phyloP scores from a whole-genome alignment of 2,888 invertebrate genomes.

The Agonopterix subpropinquella region DNA sequence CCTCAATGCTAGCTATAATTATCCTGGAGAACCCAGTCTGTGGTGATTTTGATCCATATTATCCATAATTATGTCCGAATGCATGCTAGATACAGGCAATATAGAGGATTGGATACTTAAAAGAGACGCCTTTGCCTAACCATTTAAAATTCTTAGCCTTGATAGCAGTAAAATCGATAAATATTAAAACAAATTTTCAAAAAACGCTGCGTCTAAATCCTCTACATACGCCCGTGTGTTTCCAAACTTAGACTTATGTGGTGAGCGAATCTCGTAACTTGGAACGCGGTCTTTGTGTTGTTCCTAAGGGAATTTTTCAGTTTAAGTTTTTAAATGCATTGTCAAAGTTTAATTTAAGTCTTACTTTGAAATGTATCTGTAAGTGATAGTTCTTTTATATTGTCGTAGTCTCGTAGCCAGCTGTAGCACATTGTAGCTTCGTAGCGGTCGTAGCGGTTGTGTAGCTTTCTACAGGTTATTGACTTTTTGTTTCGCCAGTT shows the following conservation, averaged over 20 bases:
- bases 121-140: no score
- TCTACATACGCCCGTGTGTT: slow-evolving; percentile 7
- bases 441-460: background rate
- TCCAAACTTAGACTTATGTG: slow-evolving; percentile 13
- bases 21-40: no score
- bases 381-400: slow-evolving; percentile 11
- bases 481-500: background rate
- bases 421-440: background rate
- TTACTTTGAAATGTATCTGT: slow-evolving; percentile 12
- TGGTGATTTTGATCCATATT: no score
- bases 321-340: slow-evolving; percentile 29
- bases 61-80: no score
- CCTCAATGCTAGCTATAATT: no score
- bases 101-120: no score
- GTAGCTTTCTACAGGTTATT: background rate
- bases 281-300: slow-evolving; percentile 21
- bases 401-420: background rate
- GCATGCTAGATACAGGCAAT: no score
- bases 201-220: no score
- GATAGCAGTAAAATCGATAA: no score
- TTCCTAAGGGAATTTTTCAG: slow-evolving; percentile 25
- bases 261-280: slow-evolving; percentile 18
- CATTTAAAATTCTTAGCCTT: no score
- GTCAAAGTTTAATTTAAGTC: slow-evolving; percentile 32
- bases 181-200: no score